phyloP scores from a whole-genome alignment of 1,140 invertebrate species.

The Cydia fagiglandana region DNA sequence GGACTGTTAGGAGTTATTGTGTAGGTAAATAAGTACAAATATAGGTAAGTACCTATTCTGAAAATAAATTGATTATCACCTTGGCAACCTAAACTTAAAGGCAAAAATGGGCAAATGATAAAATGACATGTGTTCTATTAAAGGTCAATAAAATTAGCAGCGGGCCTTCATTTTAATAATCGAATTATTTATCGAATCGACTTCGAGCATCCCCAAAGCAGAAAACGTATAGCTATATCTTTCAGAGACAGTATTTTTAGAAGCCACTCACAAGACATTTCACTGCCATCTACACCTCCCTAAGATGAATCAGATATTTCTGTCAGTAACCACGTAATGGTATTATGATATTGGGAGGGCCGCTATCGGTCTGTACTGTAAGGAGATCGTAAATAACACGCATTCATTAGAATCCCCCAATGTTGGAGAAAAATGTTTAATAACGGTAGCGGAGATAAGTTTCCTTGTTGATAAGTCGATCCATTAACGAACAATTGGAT shows the following conservation, averaged over 20 bases:
- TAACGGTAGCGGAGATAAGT: conserved; percentile 39
- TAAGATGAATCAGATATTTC: conserved; percentile 41
- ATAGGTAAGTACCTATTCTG: background rate
- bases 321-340: conserved; percentile 68
- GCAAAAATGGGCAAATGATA: no score
- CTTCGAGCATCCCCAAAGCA: no score
- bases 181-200: no score
- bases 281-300: conserved; percentile 33
- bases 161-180: no score
- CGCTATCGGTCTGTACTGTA: conserved; percentile 60
- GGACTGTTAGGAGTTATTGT: background rate
- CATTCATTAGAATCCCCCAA: conserved; percentile 66
- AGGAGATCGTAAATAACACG: conserved; percentile 66
- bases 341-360: conserved; percentile 69
- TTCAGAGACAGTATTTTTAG: no score
- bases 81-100: background rate
- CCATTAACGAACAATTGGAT: conserved; percentile 15
- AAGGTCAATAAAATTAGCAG: no score
- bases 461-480: conserved; percentile 28
- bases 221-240: no score
- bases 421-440: conserved; percentile 67
- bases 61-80: background rate
- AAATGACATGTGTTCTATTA: no score
- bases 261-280: background rate
- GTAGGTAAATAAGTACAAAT: background rate